Evolutionary conservation across 2,113 vertebrate species (phyloP), one percentile per base, ranked within the genome.

Genomic region (Solea solea): DNA sequence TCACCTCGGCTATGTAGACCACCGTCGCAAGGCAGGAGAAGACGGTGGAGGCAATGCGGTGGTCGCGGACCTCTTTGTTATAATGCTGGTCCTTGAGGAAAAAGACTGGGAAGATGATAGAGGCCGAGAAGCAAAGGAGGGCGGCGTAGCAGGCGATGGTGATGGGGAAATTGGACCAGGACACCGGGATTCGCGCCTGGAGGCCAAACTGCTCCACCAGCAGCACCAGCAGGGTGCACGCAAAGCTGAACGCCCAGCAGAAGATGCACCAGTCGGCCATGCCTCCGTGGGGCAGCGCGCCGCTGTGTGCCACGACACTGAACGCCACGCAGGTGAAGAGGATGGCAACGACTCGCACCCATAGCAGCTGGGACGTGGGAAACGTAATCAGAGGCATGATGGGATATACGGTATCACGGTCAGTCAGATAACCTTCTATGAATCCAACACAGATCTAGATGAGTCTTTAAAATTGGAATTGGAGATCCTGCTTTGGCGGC

Each of bases 81-180:
- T 48, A 3, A 0, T 0, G 0, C 50, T 75, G 0, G 8, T 66
- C 15, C 62, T 27, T 85, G 50, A 95, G 74, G 63, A 90, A 93
- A 16, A 71, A 91, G 7, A 95, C 42, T 0, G 95, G 95, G 15
- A 95, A 95, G 7, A 96, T 93, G 80, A 96, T 15, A 5, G 95
- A 94, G 40, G 95, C 93, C 0, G 94, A 93, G 41, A 96, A 93
- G 85, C 95, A 95, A 79, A 96, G 90, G 1, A 96, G 93, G 3
- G 92, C 81, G 0, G 94, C 94, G 0, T 95, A 95, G 85, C 92
- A 94, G 57, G 95, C 95, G 0, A 87, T 80, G 0, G 95, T 95
- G 88, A 96, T 94, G 91, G 95, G 91, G 85, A 96, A 95, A 76
- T 96, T 95, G 53, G 81, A 78, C 95, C 95, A 96, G 57, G 95